Evolutionary conservation across 2,888 invertebrate genomes (phyloP).

Genomic region (Drosophila anceps): DNA sequence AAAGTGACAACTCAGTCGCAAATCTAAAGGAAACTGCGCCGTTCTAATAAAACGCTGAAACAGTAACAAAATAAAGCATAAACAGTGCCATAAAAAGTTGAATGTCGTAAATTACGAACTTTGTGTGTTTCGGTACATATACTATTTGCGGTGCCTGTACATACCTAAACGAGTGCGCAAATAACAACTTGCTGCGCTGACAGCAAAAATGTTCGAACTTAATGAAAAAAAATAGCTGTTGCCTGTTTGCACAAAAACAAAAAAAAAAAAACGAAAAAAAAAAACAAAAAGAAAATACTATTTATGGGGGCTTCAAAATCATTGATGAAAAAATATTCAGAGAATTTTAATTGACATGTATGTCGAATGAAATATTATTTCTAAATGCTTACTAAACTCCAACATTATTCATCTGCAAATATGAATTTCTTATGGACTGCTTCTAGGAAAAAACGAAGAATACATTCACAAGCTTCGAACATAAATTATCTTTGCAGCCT

Average conservation of each 20-base stretch:
- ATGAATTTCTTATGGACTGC: background rate
- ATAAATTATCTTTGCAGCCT: background rate
- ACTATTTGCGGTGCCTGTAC: slow-evolving; percentile 10
- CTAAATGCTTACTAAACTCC: background rate
- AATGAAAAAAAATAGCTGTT: slow-evolving; percentile 1
- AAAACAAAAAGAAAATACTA: background rate
- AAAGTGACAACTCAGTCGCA: slow-evolving; percentile 42
- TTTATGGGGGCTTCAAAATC: background rate
- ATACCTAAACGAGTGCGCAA: slow-evolving; percentile 8
- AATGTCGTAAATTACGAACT: slow-evolving; percentile 65
- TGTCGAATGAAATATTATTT: background rate
- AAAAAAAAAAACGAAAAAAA: background rate
- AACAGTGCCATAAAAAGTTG: slow-evolving; percentile 59
- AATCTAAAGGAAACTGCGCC: slow-evolving; percentile 35
- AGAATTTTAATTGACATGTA: background rate
- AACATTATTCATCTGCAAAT: background rate
- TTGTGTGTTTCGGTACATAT: slow-evolving; percentile 27
- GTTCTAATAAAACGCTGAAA: slow-evolving; percentile 61
- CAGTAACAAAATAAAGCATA: slow-evolving; percentile 7
- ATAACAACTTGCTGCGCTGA: slow-evolving; percentile 20
- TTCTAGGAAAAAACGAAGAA: background rate
- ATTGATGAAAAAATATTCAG: background rate
- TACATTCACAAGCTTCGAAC: background rate
- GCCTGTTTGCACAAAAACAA: background rate
- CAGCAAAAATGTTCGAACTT: slow-evolving; percentile 1